phyloP scores from a whole-genome alignment of 2,113 vertebrate species.

The Aspiorhynchus laticeps region DNA sequence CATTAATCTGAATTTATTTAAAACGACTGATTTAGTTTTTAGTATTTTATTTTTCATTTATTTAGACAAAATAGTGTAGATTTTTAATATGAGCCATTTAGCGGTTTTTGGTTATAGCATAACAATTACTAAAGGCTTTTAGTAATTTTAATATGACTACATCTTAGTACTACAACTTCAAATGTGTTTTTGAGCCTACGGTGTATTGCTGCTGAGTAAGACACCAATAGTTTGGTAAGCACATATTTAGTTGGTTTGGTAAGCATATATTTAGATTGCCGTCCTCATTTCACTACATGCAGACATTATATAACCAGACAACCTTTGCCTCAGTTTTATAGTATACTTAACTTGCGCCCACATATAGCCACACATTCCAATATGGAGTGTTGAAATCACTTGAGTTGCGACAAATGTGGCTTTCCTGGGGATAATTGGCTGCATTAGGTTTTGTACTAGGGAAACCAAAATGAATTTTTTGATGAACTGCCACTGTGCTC shows the following conservation, averaged over 20 bases:
- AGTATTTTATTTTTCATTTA: too few species aligned
- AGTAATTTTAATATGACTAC: neutral
- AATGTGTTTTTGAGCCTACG: neutral
- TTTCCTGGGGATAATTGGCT: constrained; percentile 15
- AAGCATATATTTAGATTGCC: neutral
- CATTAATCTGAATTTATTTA: too few species aligned
- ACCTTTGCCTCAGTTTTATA: neutral
- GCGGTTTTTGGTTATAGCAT: neutral
- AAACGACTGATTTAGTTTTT: too few species aligned
- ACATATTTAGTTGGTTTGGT: neutral
- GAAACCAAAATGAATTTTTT: neutral
- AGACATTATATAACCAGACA: constrained; percentile 3
- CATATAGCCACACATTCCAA: constrained; percentile 11
- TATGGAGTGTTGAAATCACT: neutral
- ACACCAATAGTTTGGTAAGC: neutral
- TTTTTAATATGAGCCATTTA: neutral
- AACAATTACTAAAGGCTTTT: neutral
- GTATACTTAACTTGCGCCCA: constrained; percentile 13
- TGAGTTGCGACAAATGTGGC: neutral
- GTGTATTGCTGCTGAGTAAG: neutral
- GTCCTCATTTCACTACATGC: neutral
- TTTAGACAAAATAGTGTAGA: neutral
- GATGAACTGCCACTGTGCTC: constrained; percentile 1
- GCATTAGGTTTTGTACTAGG: constrained; percentile 28
- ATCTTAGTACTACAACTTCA: neutral